Evolutionary conservation across 2,888 invertebrate genomes (phyloP), one percentile per base, ranked within the genome.

Genomic region (Ectobius pallidus): DNA sequence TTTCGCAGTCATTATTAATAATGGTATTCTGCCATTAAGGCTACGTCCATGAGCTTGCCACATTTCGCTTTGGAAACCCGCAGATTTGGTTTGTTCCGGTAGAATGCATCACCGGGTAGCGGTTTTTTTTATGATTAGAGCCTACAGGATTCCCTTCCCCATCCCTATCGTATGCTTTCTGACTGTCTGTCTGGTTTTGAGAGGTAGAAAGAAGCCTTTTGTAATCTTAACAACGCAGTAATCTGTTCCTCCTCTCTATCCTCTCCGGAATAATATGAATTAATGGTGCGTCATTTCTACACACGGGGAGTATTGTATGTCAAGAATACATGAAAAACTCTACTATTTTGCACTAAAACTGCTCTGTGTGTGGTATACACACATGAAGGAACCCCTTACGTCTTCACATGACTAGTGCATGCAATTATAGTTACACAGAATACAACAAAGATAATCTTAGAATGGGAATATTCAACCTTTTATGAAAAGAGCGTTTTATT

Each of bases 1-100:
- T 76, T 77, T 75, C 77, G 72, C 75, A 77, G 77, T 78, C 78
- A 78, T 78, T 78, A 78, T 78, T 78, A 78, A 78, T 78, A 78
- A 78, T 78, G 78, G 78, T 77, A 78, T 78, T 77, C 78, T 75
- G 76, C 78, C 78, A 78, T 78, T 78, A 78, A 76, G 72, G 58
- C 69, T 69, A 18, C 30, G 71, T 46, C 44, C 44, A 74, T 73
- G 55, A 75, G 74, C 69, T 74, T 61, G 75, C 77, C 75, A 65
- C 71, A 71, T 71, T 71, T 71, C 71, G 32, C 39, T 72, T 69
- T 69, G 69, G 62, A 69, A 72, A 72, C 68, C 68, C 68, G 55
- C 44, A 72, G 68, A 72, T 72, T 69, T 69, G 69, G 68, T 72
- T 72, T 72, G 72, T 72, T 72, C 68, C 69, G 49, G 27, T 46